Conservation (phyloP, 2,797 vertebrate genomes). For the Acestrorhynchus altus region DNA sequence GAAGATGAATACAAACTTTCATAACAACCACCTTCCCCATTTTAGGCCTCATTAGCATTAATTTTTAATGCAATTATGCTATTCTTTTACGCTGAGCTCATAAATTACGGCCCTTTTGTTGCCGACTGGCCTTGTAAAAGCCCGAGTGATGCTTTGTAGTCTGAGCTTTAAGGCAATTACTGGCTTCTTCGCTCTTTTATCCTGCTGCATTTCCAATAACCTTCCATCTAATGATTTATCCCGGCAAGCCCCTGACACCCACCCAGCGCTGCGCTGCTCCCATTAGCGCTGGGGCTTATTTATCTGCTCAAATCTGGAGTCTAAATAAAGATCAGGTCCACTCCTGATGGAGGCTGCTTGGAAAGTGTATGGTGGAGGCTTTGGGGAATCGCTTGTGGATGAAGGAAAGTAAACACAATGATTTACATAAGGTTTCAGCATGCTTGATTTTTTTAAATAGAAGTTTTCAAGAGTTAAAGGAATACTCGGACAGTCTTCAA, state of each 20-base stretch:
- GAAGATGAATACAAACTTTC: constrained; percentile 99
- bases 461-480: too few species aligned
- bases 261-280: constrained; percentile 56
- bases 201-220: constrained; percentile 90
- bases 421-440: background rate
- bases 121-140: constrained; percentile 98
- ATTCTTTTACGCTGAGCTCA: constrained; percentile 99
- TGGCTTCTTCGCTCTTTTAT: constrained; percentile 91
- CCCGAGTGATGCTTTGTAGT: constrained; percentile 99
- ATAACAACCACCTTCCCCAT: constrained; percentile 99
- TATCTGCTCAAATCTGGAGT: constrained; percentile 57
- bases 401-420: background rate
- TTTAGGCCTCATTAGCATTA: constrained; percentile 99
- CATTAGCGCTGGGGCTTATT: constrained; percentile 63
- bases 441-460: background rate
- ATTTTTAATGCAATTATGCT: constrained; percentile 99
- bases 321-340: constrained; percentile 69
- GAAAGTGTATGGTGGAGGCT: constrained; percentile 37
- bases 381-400: constrained; percentile 8
- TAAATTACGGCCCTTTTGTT: constrained; percentile 99
- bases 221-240: constrained; percentile 88
- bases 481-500: too few species aligned
- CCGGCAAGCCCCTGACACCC: constrained; percentile 65
- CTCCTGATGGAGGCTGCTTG: constrained; percentile 68
- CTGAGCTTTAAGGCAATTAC: constrained; percentile 99